Conservation (phyloP, 2,113 vertebrate species). For the Myrmecobius fasciatus region DNA sequence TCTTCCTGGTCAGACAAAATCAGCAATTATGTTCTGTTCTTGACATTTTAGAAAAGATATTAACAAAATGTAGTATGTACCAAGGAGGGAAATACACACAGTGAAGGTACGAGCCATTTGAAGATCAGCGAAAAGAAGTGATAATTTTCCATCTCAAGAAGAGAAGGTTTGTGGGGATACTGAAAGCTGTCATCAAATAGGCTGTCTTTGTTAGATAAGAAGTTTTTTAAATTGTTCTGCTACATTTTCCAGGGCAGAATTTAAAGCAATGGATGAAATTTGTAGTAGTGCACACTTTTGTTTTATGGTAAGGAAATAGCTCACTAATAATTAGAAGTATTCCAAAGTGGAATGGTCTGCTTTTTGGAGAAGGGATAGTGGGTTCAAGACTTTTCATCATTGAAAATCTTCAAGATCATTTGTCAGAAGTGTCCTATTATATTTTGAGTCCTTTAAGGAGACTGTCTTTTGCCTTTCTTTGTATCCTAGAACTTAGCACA, state of each 20-base stretch:
- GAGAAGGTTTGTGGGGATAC: not conserved
- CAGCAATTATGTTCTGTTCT: not conserved
- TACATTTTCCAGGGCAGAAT: not conserved
- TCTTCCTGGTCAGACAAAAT: not conserved
- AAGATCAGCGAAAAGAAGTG: not conserved
- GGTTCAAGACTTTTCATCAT: not conserved
- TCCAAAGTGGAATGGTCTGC: not conserved
- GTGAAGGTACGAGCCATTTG: not conserved
- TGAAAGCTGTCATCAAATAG: not conserved
- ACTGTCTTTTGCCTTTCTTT: not conserved
- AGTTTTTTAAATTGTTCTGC: not conserved
- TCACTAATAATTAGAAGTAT: not conserved
- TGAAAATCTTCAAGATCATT: not conserved
- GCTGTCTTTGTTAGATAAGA: not conserved
- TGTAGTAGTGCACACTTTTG: not conserved
- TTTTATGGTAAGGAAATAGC: not conserved
- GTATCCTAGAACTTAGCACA: not conserved
- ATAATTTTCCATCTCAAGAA: not conserved
- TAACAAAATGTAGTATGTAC: not conserved
- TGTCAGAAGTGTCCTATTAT: not conserved
- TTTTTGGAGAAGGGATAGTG: not conserved
- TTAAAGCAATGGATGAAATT: not conserved
- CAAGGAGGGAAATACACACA: not conserved
- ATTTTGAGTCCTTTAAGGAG: not conserved
- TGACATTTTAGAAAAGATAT: slow-evolving; percentile 22